Evolutionary conservation across 2,888 invertebrate species (phyloP).

Genomic region (Ormyrus rosae): DNA sequence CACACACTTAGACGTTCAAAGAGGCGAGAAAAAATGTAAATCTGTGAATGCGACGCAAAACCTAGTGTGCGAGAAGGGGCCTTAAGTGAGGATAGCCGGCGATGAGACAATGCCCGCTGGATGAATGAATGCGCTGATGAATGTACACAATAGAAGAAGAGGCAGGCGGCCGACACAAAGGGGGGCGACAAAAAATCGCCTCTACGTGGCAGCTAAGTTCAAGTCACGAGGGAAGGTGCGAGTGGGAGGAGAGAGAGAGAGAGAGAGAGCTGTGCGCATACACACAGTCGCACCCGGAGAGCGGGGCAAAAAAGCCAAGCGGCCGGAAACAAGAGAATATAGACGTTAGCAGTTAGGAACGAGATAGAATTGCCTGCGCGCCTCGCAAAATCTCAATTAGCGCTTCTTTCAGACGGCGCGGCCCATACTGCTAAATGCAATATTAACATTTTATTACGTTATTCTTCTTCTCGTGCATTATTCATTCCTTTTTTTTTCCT

Average conservation of each 20-base stretch:
- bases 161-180: conserved; percentile 67
- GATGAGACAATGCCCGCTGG: conserved; percentile 73
- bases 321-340: conserved; percentile 52
- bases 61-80: conserved; percentile 63
- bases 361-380: conserved; percentile 22
- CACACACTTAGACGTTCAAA: background rate
- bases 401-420: conserved; percentile 26
- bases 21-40: conserved; percentile 34
- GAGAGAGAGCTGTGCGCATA: background rate
- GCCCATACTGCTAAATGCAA: background rate
- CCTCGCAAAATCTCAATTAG: conserved; percentile 45
- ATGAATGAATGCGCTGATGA: conserved; percentile 75
- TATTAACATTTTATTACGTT: background rate
- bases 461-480: background rate
- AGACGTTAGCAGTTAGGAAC: conserved; percentile 44
- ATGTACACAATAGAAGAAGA: conserved; percentile 73
- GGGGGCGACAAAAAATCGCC: conserved; percentile 68
- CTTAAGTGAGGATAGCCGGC: conserved; percentile 69
- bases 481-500: no score
- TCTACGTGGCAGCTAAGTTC: conserved; percentile 52
- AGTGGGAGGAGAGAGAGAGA: conserved; percentile 32
- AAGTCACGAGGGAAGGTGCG: conserved; percentile 43
- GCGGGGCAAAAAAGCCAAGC: conserved; percentile 22
- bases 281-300: background rate
- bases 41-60: conserved; percentile 61